These are phyloP conservation scores for Machimus rusticus DNA, from an alignment of 2,888 invertebrate species.

Conservation along the genomic window DNA sequence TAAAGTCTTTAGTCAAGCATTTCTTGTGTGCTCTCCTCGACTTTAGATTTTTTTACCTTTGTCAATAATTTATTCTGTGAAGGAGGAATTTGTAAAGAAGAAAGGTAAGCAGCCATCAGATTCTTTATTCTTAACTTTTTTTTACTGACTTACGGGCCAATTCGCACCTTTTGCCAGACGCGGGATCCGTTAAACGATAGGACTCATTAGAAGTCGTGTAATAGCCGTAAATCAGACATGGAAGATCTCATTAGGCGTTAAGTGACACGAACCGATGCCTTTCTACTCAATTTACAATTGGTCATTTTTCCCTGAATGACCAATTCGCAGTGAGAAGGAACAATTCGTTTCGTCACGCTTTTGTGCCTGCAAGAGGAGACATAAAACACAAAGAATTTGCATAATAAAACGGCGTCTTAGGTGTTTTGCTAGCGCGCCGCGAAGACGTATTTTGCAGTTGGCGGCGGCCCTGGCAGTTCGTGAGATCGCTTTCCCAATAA, in stretches of 20 bases:
- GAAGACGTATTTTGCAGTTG: background rate
- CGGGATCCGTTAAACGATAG: background rate
- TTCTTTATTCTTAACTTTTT: background rate
- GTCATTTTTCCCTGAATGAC: constrained; percentile 6
- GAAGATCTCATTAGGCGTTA: constrained; percentile 23
- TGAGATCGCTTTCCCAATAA: constrained; percentile 3
- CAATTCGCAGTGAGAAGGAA: constrained; percentile 6
- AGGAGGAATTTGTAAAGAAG: background rate
- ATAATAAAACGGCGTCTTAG: background rate
- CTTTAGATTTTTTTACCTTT: background rate
- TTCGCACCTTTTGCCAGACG: background rate
- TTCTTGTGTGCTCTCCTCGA: background rate
- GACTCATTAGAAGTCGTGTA: background rate
- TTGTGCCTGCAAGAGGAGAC: constrained; percentile 4
- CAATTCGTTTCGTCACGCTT: constrained; percentile 24
- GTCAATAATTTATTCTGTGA: background rate
- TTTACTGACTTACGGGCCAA: background rate
- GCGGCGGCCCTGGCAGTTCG: background rate
- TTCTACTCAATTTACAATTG: constrained; percentile 27
- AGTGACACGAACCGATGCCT: background rate
- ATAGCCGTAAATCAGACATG: constrained; percentile 23
- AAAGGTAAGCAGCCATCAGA: background rate
- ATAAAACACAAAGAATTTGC: constrained; percentile 30
- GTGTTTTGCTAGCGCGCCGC: background rate
- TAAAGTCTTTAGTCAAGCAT: background rate